Evolutionary conservation across 2,888 invertebrate species (phyloP).

Genomic region (Meta bourneti): DNA sequence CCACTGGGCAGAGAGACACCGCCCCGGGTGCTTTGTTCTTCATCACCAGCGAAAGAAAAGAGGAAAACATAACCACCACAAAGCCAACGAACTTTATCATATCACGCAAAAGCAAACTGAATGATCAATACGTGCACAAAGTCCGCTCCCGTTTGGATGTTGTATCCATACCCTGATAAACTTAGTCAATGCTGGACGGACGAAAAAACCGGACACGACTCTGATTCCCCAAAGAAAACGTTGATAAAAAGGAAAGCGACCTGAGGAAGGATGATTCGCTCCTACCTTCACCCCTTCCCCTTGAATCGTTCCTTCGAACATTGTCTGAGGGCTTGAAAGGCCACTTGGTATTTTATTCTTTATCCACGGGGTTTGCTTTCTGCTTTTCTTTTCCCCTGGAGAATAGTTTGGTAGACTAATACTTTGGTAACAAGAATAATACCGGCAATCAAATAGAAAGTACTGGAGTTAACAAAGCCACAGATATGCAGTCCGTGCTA

Average conservation of each 20-base stretch:
- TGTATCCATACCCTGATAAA: slow-evolving; percentile 32
- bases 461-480: neutral
- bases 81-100: slow-evolving; percentile 20
- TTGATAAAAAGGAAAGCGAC: neutral
- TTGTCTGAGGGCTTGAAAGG: neutral
- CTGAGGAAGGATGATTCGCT: neutral
- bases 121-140: slow-evolving; percentile 52
- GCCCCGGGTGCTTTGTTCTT: neutral
- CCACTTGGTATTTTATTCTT: slow-evolving; percentile 29
- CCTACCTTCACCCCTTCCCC: neutral
- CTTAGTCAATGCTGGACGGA: slow-evolving; percentile 17
- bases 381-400: neutral
- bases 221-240: slow-evolving; percentile 24
- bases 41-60: neutral
- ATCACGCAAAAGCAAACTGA: slow-evolving; percentile 44
- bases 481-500: neutral
- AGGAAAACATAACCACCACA: neutral
- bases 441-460: neutral
- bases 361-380: neutral
- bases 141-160: neutral
- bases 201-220: neutral
- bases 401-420: neutral
- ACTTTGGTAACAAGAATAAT: neutral
- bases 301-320: slow-evolving; percentile 27
- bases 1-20: neutral